Percentiles rank a stretch among this genome's conserved stretches.
phyloP scores from a whole-genome alignment of 2,113 vertebrate genomes.

The Pteruthius melanotis region DNA sequence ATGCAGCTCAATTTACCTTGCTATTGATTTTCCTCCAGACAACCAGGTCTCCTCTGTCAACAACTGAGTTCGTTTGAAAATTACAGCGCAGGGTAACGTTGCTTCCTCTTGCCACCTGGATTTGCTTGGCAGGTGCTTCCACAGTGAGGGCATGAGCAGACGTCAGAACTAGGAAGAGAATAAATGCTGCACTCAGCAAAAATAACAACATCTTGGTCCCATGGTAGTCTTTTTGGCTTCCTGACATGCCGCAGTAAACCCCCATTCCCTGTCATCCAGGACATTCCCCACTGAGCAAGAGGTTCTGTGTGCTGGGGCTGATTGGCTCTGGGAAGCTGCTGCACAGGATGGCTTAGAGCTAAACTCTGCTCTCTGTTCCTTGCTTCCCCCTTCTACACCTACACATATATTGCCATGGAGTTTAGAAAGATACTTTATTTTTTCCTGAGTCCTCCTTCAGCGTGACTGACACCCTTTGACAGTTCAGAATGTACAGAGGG shows the following conservation, averaged over 20 bases:
- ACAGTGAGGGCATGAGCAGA: conserved; percentile 69
- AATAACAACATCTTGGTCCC: not conserved
- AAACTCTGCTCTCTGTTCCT: not conserved
- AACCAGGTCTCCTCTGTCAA: not conserved
- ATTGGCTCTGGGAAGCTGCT: not conserved
- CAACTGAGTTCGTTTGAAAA: not conserved
- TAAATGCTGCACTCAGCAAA: not conserved
- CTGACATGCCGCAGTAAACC: not conserved
- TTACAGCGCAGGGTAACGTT: conserved; percentile 71
- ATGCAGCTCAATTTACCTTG: not conserved
- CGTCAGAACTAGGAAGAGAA: conserved; percentile 71
- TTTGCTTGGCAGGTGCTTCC: conserved; percentile 37
- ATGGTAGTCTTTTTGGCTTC: not conserved
- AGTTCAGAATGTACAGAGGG: not conserved
- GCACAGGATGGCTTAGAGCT: not conserved
- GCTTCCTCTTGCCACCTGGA: conserved; percentile 69
- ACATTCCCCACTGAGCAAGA: not conserved
- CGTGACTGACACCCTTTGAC: not conserved
- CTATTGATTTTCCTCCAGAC: conserved; percentile 60
- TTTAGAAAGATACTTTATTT: not conserved
- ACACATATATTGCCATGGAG: not conserved
- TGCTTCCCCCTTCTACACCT: not conserved
- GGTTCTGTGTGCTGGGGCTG: not conserved
- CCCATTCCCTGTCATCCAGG: not conserved
- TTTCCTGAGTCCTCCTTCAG: not conserved